phyloP scores from a whole-genome alignment of 2,797 vertebrate species.

The Jordanella pulchra region DNA sequence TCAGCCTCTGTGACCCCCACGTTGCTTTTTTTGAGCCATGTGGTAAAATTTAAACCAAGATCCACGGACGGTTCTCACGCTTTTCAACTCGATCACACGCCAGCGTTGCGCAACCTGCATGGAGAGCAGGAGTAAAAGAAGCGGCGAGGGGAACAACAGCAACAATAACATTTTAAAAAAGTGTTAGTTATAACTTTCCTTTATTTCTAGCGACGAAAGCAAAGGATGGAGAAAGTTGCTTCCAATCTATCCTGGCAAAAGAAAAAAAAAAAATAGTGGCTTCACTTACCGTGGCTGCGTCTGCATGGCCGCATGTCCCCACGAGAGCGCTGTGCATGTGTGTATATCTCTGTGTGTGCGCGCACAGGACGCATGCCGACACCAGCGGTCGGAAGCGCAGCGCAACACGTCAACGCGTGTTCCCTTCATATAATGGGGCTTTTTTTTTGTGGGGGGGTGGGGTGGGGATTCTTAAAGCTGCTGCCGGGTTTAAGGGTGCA shows the following conservation, averaged over 20 bases:
- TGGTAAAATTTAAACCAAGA: conserved; percentile 4
- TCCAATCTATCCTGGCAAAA: conserved; percentile 15
- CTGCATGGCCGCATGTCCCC: conserved; percentile 68
- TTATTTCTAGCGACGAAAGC: conserved; percentile 6
- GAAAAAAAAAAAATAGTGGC: conserved; percentile 24
- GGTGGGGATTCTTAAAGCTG: conserved; percentile 51
- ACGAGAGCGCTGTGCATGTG: conserved; percentile 40
- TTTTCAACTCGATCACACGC: conserved; percentile 46
- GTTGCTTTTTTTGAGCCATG: neutral
- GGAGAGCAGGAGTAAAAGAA: conserved; percentile 18
- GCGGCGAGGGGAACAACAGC: conserved; percentile 7
- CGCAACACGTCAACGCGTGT: conserved; percentile 71
- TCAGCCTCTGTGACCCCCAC: conserved; percentile 5
- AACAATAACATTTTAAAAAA: no score
- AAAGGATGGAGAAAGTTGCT: conserved; percentile 25
- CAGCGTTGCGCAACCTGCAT: conserved; percentile 66
- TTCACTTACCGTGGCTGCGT: conserved; percentile 70
- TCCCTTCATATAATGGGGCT: conserved; percentile 61
- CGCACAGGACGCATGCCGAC: conserved; percentile 46
- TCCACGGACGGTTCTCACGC: conserved; percentile 26
- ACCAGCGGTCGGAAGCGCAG: conserved; percentile 66
- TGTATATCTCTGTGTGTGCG: conserved; percentile 12
- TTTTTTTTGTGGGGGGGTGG: neutral
- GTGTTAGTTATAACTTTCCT: conserved; percentile 35
- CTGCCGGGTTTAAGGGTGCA: conserved; percentile 36